Base-by-base conservation (phyloP, 2,113 vertebrate genomes). In the Crocuta crocuta region DNA sequence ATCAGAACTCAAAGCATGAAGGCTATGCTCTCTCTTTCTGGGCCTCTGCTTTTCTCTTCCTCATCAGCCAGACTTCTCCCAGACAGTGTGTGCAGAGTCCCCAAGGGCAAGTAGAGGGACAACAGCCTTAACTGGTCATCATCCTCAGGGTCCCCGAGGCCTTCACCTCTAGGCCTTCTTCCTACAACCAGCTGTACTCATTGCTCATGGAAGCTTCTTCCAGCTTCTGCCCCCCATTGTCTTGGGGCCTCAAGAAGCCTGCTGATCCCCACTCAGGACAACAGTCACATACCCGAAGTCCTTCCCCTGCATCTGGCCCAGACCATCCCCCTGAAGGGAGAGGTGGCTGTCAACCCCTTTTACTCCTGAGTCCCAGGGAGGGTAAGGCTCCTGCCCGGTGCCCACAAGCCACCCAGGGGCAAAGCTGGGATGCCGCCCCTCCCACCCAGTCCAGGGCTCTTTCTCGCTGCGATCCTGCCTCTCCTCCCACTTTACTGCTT, bases 11-110 rank as follows among this genome's bases (percentile, higher is more conserved):
- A 73, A 55, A 71, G 65, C 50, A 39, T 82, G n/a, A 48, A 53
- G 68, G 26, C 79, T n/a, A 8, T 48, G 31, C 31, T 50, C 8
- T 23, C 35, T 85, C 23, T 28, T 58, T 61, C 58, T 1, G 35
- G 63, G 28, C 21, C 43, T 70, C 76, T 79, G n/a, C 8, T 21
- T 68, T 84, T 50, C 86, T 33, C 50, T 68, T 61, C 23, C 43
- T 58, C 33, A 23, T 10, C 0, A 0, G 4, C 17, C 70, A 19
- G 4, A 26, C 23, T 35, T 39, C 3, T 70, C 78, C n/a, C 1
- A 66, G 24, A 26, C 26, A 19, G 10, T 1, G 58, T 61, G 21
- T 61, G 10, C 39, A 53, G 81, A 92, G 63, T 24, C n/a, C 15
- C 4, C 10, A 7, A 10, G 35, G 26, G 39, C 1, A 4, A 91